Percentiles rank a stretch among this genome's conserved stretches.
These are phyloP conservation scores for Phallusia fumigata DNA, from an alignment of 23 tunicate species.

Conservation along the genomic window DNA sequence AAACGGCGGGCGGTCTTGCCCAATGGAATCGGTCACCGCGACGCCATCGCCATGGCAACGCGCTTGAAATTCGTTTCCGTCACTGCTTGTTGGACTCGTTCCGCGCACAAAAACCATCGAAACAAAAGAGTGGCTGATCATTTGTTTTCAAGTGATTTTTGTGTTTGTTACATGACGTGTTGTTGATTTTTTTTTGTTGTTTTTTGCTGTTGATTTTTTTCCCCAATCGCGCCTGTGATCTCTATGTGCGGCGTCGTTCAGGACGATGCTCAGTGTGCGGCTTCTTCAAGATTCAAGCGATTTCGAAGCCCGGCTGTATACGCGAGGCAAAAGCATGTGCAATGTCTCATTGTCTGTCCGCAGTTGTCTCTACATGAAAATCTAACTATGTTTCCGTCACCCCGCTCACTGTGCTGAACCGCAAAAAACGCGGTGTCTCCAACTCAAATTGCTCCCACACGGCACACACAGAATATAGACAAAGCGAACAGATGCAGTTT, in stretches of 20 bases:
- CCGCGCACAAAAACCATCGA: no score
- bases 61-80: no score
- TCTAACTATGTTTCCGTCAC: background rate
- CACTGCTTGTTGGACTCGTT: no score
- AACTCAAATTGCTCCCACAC: background rate
- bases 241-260: background rate
- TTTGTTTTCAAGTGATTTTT: background rate
- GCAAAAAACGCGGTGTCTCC: background rate
- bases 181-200: background rate
- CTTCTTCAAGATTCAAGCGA: background rate
- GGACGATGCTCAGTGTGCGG: no score
- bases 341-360: background rate
- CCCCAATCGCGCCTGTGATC: background rate
- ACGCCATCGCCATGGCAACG: no score
- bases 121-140: no score
- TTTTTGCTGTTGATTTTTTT: background rate
- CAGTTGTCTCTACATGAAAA: no score
- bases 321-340: conserved; percentile 2
- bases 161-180: background rate
- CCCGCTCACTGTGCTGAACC: background rate
- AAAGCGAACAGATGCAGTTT: background rate
- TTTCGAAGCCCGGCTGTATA: background rate
- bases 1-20: no score
- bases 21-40: no score
- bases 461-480: background rate